Evolutionary conservation across 2,888 invertebrate species (phyloP).

Genomic region (Tortrix viridana): DNA sequence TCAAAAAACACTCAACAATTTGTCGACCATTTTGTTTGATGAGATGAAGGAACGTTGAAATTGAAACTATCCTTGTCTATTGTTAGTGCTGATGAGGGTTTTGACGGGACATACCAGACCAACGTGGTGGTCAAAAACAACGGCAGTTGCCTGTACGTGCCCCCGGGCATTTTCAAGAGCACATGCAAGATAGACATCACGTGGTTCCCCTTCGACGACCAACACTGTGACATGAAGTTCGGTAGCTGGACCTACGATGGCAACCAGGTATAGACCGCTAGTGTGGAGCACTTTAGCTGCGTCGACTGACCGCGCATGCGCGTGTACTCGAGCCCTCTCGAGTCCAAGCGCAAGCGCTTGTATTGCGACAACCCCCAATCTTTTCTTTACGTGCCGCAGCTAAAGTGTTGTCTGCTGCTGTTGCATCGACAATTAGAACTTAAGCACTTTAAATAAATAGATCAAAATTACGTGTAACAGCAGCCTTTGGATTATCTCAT

Average conservation of each 20-base stretch:
- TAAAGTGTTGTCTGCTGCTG: constrained; percentile 37
- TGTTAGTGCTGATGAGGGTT: constrained; percentile 99
- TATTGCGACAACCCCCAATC: constrained; percentile 33
- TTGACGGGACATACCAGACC: constrained; percentile 99
- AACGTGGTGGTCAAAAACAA: constrained; percentile 99
- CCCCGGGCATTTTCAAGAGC: constrained; percentile 99
- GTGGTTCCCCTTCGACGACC: constrained; percentile 99
- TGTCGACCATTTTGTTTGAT: constrained; percentile 11
- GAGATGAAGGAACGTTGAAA: constrained; percentile 10
- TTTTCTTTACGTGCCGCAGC: constrained; percentile 38
- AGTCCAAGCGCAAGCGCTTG: constrained; percentile 36
- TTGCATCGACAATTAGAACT: constrained; percentile 30
- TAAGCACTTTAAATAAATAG: constrained; percentile 38
- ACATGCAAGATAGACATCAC: constrained; percentile 99
- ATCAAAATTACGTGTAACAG: constrained; percentile 45
- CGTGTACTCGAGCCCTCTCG: constrained; percentile 32
- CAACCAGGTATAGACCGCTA: constrained; percentile 89
- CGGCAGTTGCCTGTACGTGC: constrained; percentile 99
- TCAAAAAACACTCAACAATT: constrained; percentile 21
- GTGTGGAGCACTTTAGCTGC: constrained; percentile 40
- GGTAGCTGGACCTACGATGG: constrained; percentile 99
- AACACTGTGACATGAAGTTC: constrained; percentile 99
- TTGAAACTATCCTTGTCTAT: constrained; percentile 55
- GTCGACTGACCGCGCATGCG: constrained; percentile 25
- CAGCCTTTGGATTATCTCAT: constrained; percentile 43